Evolutionary conservation across 1,140 invertebrate genomes (phyloP).

Genomic region (Neodiprion pinetum): DNA sequence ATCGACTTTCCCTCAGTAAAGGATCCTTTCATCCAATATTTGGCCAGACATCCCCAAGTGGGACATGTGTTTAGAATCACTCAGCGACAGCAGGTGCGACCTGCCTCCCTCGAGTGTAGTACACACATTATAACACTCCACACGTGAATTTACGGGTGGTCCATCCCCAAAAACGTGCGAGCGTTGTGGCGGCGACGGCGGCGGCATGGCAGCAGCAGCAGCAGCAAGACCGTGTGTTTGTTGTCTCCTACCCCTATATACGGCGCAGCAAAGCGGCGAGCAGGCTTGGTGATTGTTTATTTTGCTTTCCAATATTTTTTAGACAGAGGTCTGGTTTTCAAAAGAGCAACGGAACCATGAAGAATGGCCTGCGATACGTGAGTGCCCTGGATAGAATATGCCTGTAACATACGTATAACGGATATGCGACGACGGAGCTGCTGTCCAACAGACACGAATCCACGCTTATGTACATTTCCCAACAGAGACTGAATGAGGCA

Average conservation of each 20-base stretch:
- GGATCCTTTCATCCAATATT: constrained; percentile 13
- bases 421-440: no score
- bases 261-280: not conserved
- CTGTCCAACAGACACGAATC: no score
- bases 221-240: not conserved
- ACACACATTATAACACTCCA: constrained; percentile 16
- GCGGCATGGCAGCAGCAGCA: not conserved
- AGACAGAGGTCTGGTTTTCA: not conserved
- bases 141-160: not conserved
- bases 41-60: constrained; percentile 12
- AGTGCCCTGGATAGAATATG: no score
- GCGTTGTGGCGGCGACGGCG: no score
- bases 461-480: no score
- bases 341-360: not conserved
- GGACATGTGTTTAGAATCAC: constrained; percentile 17
- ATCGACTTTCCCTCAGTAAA: not conserved
- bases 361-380: no score
- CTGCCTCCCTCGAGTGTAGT: constrained; percentile 14
- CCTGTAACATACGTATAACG: no score
- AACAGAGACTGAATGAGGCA: no score
- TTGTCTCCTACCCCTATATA: not conserved
- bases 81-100: constrained; percentile 14
- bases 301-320: constrained; percentile 3
- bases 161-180: no score
- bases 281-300: not conserved